Conservation (phyloP, 2,113 vertebrate genomes). For the Paraplagusia blochii region DNA sequence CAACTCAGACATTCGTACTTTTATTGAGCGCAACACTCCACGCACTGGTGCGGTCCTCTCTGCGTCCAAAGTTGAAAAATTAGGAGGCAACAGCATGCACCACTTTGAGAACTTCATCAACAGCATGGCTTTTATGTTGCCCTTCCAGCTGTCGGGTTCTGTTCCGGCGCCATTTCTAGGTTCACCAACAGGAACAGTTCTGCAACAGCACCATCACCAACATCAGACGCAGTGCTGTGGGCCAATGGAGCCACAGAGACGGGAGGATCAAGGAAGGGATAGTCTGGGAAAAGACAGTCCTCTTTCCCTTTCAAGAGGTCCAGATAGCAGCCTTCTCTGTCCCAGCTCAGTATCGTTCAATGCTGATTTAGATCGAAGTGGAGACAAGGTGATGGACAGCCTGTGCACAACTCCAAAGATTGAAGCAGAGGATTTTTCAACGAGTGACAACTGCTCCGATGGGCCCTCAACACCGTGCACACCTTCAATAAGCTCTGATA, state of each 20-base stretch:
- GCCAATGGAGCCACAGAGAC: conserved; percentile 58
- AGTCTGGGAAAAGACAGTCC: conserved; percentile 58
- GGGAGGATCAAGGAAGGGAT: conserved; percentile 39
- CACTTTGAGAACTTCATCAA: conserved; percentile 95
- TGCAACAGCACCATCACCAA: conserved; percentile 69
- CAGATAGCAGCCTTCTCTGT: conserved; percentile 75
- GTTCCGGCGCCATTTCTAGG: conserved; percentile 86
- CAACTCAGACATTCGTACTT: conserved; percentile 92
- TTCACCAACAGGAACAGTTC: conserved; percentile 77
- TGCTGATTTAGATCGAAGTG: conserved; percentile 74
- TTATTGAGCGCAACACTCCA: conserved; percentile 89
- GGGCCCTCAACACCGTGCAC: conserved; percentile 77
- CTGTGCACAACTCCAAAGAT: conserved; percentile 69
- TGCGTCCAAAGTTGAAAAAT: conserved; percentile 79
- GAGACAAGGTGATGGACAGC: conserved; percentile 72
- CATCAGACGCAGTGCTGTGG: conserved; percentile 64
- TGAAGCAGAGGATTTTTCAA: conserved; percentile 81
- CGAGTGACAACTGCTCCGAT: conserved; percentile 82
- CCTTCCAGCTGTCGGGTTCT: conserved; percentile 90
- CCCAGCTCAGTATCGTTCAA: conserved; percentile 76
- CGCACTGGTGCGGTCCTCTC: conserved; percentile 64
- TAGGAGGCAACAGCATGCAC: conserved; percentile 77
- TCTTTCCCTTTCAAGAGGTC: conserved; percentile 66
- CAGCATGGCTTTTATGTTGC: conserved; percentile 94
- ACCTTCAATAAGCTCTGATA: conserved; percentile 80